These are phyloP conservation scores for Agriopis aurantiaria DNA, from an alignment of 2,888 invertebrate genomes.

Conservation along the genomic window DNA sequence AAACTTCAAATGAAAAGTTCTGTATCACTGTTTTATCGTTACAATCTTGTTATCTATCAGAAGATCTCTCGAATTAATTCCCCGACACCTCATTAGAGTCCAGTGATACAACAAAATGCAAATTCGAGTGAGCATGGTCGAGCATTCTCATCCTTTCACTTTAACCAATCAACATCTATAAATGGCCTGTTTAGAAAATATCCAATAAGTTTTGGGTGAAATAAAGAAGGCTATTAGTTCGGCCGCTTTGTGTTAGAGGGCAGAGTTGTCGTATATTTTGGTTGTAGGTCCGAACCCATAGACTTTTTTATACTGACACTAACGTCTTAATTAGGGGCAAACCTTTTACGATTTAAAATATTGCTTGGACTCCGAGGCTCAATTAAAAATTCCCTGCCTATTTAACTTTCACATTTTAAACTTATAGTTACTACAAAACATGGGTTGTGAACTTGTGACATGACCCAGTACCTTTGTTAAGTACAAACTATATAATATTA, in stretches of 20 bases:
- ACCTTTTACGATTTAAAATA: conserved; percentile 67
- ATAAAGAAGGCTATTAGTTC: conserved; percentile 71
- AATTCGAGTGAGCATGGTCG: conserved; percentile 72
- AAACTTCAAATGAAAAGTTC: conserved; percentile 61
- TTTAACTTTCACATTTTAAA: conserved; percentile 44
- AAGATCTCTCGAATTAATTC: conserved; percentile 79
- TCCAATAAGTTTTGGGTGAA: conserved; percentile 64
- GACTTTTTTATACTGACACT: conserved; percentile 63
- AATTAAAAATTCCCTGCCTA: conserved; percentile 16
- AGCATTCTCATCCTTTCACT: conserved; percentile 70
- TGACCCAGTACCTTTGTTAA: background rate
- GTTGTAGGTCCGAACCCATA: conserved; percentile 60
- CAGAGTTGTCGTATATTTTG: conserved; percentile 68
- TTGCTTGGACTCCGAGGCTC: conserved; percentile 18
- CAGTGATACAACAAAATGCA: conserved; percentile 75
- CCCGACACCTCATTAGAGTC: conserved; percentile 83
- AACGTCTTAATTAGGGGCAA: conserved; percentile 79
- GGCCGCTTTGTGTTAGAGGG: conserved; percentile 67
- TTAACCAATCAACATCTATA: conserved; percentile 73
- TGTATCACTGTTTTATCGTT: conserved; percentile 67
- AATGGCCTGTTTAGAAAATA: conserved; percentile 58
- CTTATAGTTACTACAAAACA: conserved; percentile 4
- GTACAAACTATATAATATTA: too few relatives aligned
- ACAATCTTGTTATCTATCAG: conserved; percentile 70
- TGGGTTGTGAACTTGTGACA: conserved; percentile 3